Conservation (phyloP, 2,888 invertebrate genomes). For the Oithona nana region DNA sequence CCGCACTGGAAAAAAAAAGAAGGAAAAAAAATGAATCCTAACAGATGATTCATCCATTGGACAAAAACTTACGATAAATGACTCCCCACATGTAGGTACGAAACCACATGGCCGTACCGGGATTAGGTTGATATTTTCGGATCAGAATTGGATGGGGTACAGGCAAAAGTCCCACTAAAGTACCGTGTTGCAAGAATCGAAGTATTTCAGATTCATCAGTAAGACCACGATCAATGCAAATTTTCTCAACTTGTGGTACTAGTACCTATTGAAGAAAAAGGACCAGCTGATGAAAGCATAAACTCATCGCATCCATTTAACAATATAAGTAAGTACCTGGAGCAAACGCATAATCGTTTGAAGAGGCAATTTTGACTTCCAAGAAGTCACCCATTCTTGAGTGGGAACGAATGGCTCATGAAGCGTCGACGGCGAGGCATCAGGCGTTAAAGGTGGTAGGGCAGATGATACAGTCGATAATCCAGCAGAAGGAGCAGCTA, state of each 20-base stretch:
- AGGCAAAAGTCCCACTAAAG: slow-evolving; percentile 54
- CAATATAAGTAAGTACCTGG: slow-evolving; percentile 54
- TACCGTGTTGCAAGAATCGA: slow-evolving; percentile 43
- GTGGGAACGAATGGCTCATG: slow-evolving; percentile 56
- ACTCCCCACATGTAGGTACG: slow-evolving; percentile 61
- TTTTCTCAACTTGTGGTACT: slow-evolving; percentile 98
- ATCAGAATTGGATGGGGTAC: slow-evolving; percentile 98
- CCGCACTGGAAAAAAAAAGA: no score
- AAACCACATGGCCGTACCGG: slow-evolving; percentile 98
- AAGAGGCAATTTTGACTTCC: slow-evolving; percentile 89
- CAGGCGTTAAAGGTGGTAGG: neutral
- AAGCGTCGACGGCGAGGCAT: slow-evolving; percentile 3
- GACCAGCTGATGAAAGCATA: neutral
- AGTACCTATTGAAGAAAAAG: slow-evolving; percentile 35
- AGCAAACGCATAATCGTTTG: slow-evolving; percentile 97
- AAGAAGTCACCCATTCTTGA: slow-evolving; percentile 82
- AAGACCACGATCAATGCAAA: slow-evolving; percentile 94
- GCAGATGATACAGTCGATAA: neutral
- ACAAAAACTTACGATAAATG: neutral
- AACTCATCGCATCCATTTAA: neutral
- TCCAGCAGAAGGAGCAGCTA: neutral
- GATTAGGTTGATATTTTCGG: slow-evolving; percentile 94
- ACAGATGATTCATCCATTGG: neutral
- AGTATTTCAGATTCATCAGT: slow-evolving; percentile 99
- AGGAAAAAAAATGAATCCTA: no score